Conservation (phyloP, 2,797 vertebrate genomes). For the Borostomias antarcticus region DNA sequence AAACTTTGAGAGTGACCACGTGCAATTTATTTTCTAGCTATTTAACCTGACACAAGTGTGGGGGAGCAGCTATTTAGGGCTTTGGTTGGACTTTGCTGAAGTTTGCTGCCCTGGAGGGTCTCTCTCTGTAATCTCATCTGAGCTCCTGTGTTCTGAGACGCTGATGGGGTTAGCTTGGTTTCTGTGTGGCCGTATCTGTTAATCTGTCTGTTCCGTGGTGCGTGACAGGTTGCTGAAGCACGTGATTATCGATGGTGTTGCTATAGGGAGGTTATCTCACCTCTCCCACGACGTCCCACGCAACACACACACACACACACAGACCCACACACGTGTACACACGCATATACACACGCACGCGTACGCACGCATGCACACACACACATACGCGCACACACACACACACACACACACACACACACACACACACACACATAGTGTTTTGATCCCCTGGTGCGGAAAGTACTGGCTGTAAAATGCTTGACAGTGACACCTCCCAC, state of each 20-base stretch:
- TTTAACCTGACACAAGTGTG: neutral
- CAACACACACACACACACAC: slow-evolving; percentile 33
- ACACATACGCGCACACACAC: slow-evolving; percentile 19
- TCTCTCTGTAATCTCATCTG: neutral
- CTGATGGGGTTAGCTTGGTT: neutral
- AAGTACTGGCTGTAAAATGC: slow-evolving; percentile 68
- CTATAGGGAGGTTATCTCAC: slow-evolving; percentile 4
- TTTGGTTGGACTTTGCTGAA: neutral
- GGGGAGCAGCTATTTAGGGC: neutral
- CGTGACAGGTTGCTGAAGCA: neutral
- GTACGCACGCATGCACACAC: too few species aligned
- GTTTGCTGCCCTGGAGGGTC: neutral
- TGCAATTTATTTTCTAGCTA: slow-evolving; percentile 35
- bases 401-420: slow-evolving; percentile 32
- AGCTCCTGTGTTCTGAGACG: too few species aligned
- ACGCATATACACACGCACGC: slow-evolving; percentile 31
- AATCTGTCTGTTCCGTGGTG: neutral
- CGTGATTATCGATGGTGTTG: slow-evolving; percentile 17
- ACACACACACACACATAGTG: slow-evolving; percentile 33
- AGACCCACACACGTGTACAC: slow-evolving; percentile 34
- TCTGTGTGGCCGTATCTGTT: neutral
- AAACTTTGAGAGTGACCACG: slow-evolving; percentile 41
- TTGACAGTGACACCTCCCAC: slow-evolving; percentile 74
- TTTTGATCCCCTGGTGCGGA: slow-evolving; percentile 51
- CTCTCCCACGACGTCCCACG: slow-evolving; percentile 30